These are phyloP conservation scores for Cryptops parisi DNA, from an alignment of 2,888 invertebrate genomes.

Conservation along the genomic window DNA sequence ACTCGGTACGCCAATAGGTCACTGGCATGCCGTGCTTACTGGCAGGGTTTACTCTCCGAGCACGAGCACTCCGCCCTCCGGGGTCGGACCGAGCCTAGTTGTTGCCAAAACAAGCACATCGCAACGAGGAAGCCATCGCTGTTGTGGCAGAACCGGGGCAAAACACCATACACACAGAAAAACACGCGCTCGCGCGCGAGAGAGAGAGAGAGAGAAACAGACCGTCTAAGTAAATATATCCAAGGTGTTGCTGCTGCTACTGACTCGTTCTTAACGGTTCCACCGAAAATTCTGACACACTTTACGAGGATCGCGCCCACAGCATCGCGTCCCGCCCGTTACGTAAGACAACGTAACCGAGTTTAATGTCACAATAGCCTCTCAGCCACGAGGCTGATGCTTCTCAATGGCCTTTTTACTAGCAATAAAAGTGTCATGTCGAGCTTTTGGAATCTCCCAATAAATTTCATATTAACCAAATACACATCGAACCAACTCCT, in stretches of 20 bases:
- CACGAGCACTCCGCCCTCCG: no score
- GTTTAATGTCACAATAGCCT: slow-evolving; percentile 20
- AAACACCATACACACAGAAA: no score
- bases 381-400: slow-evolving; percentile 19
- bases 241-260: neutral
- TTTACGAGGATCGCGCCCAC: slow-evolving; percentile 1
- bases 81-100: no score
- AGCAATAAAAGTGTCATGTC: slow-evolving; percentile 19
- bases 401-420: slow-evolving; percentile 20
- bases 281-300: slow-evolving; percentile 13
- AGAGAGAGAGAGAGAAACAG: neutral
- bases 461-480: slow-evolving; percentile 20
- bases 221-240: neutral
- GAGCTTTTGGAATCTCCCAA: slow-evolving; percentile 17
- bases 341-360: slow-evolving; percentile 20
- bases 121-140: neutral
- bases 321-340: slow-evolving; percentile 16
- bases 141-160: no score
- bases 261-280: neutral
- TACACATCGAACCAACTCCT: no score
- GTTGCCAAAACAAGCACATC: neutral
- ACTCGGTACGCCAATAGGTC: slow-evolving; percentile 9
- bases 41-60: no score
- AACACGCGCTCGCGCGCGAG: no score
- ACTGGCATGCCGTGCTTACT: no score